Evolutionary conservation across 2,888 invertebrate genomes (phyloP).

Genomic region (Brenthis daphne): DNA sequence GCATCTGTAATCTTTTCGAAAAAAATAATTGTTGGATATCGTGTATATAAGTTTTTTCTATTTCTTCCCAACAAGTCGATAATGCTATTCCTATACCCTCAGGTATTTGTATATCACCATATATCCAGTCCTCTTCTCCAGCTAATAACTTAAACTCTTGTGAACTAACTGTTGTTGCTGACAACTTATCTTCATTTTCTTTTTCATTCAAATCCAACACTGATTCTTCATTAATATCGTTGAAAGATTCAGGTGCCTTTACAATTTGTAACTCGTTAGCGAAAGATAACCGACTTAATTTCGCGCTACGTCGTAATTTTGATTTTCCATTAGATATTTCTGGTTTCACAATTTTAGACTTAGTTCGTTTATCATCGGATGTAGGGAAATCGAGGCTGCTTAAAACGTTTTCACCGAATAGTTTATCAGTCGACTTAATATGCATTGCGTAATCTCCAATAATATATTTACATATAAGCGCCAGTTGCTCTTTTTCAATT

Average conservation of each 20-base stretch:
- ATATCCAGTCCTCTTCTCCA: conserved; percentile 76
- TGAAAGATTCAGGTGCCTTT: conserved; percentile 51
- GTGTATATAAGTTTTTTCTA: conserved; percentile 74
- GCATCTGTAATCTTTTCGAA: conserved; percentile 79
- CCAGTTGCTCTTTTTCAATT: conserved; percentile 79
- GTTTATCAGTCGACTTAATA: conserved; percentile 55
- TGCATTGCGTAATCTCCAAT: conserved; percentile 68
- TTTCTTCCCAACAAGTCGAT: conserved; percentile 77
- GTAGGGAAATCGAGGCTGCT: conserved; percentile 61
- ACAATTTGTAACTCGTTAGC: conserved; percentile 52
- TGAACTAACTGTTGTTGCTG: conserved; percentile 43
- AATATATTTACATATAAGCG: conserved; percentile 73
- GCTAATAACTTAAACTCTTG: conserved; percentile 59
- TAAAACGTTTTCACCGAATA: conserved; percentile 71
- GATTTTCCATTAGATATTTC: conserved; percentile 57
- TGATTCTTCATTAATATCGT: conserved; percentile 46
- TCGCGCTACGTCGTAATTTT: conserved; percentile 55
- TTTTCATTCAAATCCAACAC: conserved; percentile 49
- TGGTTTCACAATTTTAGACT: conserved; percentile 65
- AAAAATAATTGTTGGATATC: conserved; percentile 82
- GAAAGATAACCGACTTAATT: conserved; percentile 53
- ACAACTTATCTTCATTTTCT: conserved; percentile 46
- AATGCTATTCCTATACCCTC: conserved; percentile 62
- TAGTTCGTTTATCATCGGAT: conserved; percentile 63
- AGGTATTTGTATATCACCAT: conserved; percentile 66